Percentiles rank a stretch among this genome's conserved stretches.
Evolutionary conservation across 2,888 invertebrate genomes (phyloP).

Genomic region (Drosophila ustulata): DNA sequence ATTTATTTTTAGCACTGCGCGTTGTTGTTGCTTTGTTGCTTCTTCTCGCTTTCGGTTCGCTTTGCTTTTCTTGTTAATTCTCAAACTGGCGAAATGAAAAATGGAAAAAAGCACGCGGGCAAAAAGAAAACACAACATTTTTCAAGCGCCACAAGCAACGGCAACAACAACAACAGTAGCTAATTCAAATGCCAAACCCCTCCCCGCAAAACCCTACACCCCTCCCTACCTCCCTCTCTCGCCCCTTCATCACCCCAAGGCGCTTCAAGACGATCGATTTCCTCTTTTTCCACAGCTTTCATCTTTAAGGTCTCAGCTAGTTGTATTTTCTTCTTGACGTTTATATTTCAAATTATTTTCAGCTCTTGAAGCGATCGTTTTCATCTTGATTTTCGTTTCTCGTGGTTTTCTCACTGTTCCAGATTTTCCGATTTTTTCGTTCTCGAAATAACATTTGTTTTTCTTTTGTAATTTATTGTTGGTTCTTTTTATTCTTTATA

Average conservation of each 20-base stretch:
- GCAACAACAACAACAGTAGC: constrained; percentile 19
- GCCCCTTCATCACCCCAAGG: no score
- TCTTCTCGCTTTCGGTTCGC: constrained; percentile 26
- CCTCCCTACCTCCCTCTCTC: neutral
- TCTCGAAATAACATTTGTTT: no score
- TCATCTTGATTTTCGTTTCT: constrained; percentile 7
- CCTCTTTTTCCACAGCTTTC: constrained; percentile 4
- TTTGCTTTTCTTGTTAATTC: constrained; percentile 59
- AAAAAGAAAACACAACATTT: constrained; percentile 21
- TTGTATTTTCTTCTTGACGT: no score
- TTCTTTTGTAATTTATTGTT: no score
- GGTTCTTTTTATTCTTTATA: no score
- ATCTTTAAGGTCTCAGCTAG: neutral
- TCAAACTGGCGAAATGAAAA: constrained; percentile 41
- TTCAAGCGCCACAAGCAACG: constrained; percentile 29
- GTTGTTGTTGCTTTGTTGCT: constrained; percentile 18
- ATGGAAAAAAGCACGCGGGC: constrained; percentile 21
- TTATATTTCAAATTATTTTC: no score
- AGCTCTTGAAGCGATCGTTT: no score
- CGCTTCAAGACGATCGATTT: constrained; percentile 53
- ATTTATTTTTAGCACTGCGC: constrained; percentile 73
- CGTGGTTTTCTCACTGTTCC: no score
- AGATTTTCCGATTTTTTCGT: no score
- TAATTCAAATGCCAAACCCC: constrained; percentile 26
- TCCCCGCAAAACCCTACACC: neutral